phyloP scores from a whole-genome alignment of 2,113 vertebrate genomes.

The Channa maculata region DNA sequence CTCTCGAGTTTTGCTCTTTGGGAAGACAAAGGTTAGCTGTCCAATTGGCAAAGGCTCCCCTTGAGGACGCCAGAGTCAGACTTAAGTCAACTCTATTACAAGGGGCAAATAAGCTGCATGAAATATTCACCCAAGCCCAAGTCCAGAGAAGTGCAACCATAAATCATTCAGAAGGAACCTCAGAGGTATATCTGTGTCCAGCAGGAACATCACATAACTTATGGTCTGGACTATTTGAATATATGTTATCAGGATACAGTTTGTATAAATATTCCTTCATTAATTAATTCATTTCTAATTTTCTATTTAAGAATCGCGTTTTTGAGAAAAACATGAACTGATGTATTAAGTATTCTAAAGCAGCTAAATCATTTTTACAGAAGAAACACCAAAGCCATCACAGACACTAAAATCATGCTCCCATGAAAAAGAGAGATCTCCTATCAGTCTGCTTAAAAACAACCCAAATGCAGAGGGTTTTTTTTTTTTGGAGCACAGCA shows the following conservation, averaged over 20 bases:
- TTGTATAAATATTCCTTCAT: background rate
- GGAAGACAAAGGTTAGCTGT: conserved; percentile 31
- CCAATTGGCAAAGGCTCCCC: conserved; percentile 38
- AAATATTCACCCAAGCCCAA: conserved; percentile 72
- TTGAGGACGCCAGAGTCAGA: conserved; percentile 19
- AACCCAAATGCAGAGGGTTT: background rate
- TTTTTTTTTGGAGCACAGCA: conserved; percentile 16
- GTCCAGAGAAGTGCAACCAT: conserved; percentile 58
- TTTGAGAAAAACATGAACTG: too few relatives aligned
- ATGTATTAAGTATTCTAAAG: background rate
- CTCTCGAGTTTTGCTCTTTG: conserved; percentile 15
- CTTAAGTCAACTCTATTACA: conserved; percentile 71
- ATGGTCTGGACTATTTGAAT: background rate
- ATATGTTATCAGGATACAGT: background rate
- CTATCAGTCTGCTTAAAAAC: conserved; percentile 1
- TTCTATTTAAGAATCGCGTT: conserved; percentile 9
- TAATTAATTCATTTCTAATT: conserved; percentile 6
- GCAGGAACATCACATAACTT: conserved; percentile 39
- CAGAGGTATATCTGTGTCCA: conserved; percentile 43
- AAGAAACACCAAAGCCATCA: background rate
- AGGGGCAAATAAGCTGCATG: conserved; percentile 74
- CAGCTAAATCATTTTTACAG: conserved; percentile 3
- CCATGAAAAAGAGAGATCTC: background rate
- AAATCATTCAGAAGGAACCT: conserved; percentile 68
- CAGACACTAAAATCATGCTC: background rate